These are phyloP conservation scores for Panulirus ornatus DNA, from an alignment of 1,140 invertebrate species.

Conservation along the genomic window DNA sequence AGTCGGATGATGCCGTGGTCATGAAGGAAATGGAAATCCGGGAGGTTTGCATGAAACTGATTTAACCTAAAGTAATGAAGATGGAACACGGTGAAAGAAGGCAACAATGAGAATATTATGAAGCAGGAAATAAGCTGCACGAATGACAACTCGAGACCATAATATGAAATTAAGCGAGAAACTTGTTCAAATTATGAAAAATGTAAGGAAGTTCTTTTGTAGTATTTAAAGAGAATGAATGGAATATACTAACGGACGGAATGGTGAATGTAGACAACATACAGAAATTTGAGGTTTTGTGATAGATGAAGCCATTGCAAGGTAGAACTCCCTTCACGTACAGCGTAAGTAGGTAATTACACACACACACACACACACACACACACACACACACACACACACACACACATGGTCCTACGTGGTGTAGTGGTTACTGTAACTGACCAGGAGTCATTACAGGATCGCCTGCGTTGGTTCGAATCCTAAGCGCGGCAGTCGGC, in stretches of 20 bases:
- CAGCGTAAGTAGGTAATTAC: background rate
- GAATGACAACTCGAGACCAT: background rate
- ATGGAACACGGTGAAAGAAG: background rate
- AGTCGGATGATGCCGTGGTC: too few species aligned
- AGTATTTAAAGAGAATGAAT: background rate
- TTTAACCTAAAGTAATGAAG: background rate
- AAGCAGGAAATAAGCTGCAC: background rate
- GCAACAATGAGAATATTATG: background rate
- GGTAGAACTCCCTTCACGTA: too few species aligned
- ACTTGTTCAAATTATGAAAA: background rate
- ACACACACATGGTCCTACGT: too few species aligned
- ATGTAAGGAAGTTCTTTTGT: background rate
- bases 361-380: slow-evolving; percentile 11
- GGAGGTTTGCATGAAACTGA: too few species aligned
- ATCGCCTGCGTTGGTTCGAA: too few species aligned
- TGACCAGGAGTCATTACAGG: too few species aligned
- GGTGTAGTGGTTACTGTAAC: too few species aligned
- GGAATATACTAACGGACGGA: background rate
- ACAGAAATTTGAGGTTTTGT: too few species aligned
- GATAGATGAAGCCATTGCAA: too few species aligned
- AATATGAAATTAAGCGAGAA: background rate
- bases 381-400: background rate
- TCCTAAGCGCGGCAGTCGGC: too few species aligned
- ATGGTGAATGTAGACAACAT: too few species aligned
- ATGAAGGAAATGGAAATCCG: too few species aligned